Conservation (phyloP, 1,140 invertebrate genomes). For the Parapsyche elsis region DNA sequence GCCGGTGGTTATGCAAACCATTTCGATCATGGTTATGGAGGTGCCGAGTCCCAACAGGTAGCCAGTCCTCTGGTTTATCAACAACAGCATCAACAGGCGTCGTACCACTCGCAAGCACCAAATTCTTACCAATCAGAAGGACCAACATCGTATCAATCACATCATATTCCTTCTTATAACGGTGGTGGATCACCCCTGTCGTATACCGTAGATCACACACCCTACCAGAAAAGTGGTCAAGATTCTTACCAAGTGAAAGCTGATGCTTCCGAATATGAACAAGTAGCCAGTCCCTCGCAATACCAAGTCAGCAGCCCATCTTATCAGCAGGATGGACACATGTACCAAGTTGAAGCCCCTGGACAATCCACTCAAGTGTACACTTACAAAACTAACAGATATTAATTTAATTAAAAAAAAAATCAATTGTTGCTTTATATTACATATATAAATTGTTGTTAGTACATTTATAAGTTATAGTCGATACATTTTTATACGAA, state of each 20-base stretch:
- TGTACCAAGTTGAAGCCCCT: slow-evolving; percentile 19
- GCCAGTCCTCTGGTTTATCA: slow-evolving; percentile 15
- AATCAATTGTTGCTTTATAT: neutral
- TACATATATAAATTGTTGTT: slow-evolving; percentile 8
- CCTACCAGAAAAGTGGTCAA: neutral
- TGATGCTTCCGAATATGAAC: slow-evolving; percentile 6
- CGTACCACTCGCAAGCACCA: no score
- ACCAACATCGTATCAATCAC: neutral
- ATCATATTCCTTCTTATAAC: neutral
- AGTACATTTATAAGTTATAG: slow-evolving; percentile 20
- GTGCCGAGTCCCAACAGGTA: slow-evolving; percentile 41
- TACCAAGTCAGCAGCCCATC: neutral
- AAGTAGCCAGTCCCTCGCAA: neutral
- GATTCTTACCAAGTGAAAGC: neutral
- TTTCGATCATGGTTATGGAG: slow-evolving; percentile 2
- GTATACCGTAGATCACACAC: neutral
- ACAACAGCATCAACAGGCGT: neutral
- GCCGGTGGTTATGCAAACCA: neutral
- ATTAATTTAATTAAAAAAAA: neutral
- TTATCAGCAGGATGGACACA: slow-evolving; percentile 1
- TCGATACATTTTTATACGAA: neutral
- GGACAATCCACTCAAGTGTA: slow-evolving; percentile 5
- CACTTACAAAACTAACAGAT: neutral
- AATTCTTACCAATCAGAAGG: neutral
- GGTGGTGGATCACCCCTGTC: neutral